Conservation (phyloP, 1,140 invertebrate genomes). For the Aplysia californica region DNA sequence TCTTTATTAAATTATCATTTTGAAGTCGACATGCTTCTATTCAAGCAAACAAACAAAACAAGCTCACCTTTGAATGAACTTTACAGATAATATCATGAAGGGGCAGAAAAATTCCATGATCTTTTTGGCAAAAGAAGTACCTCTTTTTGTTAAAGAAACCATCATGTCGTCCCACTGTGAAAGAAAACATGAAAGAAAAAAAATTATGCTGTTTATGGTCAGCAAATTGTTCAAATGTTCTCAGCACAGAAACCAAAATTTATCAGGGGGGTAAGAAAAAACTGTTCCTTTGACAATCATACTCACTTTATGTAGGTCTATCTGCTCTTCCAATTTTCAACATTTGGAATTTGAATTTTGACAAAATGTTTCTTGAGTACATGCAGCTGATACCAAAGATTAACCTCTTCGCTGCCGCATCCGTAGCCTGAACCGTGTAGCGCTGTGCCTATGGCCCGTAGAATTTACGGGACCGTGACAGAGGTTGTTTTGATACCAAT, state of each 20-base stretch:
- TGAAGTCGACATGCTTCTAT: too few species aligned
- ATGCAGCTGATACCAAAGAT: too few species aligned
- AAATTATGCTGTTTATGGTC: not conserved
- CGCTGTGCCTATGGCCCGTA: too few species aligned
- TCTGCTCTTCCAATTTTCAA: too few species aligned
- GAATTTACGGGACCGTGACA: too few species aligned
- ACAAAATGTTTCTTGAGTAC: too few species aligned
- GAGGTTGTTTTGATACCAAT: too few species aligned
- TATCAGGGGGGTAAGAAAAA: not conserved
- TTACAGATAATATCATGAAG: conserved; percentile 59
- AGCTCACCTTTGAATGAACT: conserved; percentile 54
- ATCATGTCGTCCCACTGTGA: conserved; percentile 55
- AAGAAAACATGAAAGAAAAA: not conserved
- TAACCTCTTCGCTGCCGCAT: too few species aligned
- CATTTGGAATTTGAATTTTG: too few species aligned
- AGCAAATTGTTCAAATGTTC: not conserved
- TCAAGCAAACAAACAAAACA: not conserved
- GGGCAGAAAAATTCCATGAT: conserved; percentile 56
- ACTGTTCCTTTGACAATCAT: not conserved
- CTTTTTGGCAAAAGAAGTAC: conserved; percentile 60
- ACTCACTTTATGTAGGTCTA: too few species aligned
- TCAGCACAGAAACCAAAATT: not conserved
- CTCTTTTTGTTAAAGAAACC: conserved; percentile 56
- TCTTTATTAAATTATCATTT: too few species aligned
- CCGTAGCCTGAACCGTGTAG: too few species aligned